A percentile compares a stretch with the other conserved stretches of the same genome.
Conservation (phyloP, 2,797 vertebrate genomes). For the Paramormyrops hopkinsi region DNA sequence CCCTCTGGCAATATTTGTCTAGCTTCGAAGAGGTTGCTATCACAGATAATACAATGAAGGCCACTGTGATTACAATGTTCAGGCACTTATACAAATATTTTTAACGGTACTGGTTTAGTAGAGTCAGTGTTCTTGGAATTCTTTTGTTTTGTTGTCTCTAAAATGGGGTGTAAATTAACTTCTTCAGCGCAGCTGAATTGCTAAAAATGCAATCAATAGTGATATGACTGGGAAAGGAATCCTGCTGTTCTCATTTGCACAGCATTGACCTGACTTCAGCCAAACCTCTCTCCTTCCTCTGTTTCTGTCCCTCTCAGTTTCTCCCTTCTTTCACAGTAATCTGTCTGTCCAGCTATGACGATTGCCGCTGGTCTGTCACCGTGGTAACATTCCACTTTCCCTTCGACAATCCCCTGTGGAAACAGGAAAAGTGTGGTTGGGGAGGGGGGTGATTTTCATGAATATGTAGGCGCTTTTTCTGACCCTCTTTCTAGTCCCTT, state of each 20-base stretch:
- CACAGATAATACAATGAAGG: neutral
- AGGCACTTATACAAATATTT: neutral
- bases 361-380: slow-evolving; percentile 52
- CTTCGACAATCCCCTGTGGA: slow-evolving; percentile 26
- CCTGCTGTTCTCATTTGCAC: slow-evolving; percentile 34
- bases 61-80: slow-evolving; percentile 3
- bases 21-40: neutral
- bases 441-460: slow-evolving; percentile 36
- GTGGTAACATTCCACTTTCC: slow-evolving; percentile 42
- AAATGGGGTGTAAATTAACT: neutral
- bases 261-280: slow-evolving; percentile 40
- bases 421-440: slow-evolving; percentile 20
- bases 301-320: neutral
- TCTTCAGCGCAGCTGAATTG: neutral
- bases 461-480: slow-evolving; percentile 34
- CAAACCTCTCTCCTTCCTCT: neutral
- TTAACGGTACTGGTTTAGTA: neutral
- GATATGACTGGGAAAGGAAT: slow-evolving; percentile 20
- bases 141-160: neutral
- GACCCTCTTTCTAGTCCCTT: neutral
- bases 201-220: slow-evolving; percentile 51
- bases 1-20: neutral
- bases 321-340: slow-evolving; percentile 22
- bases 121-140: neutral
- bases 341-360: slow-evolving; percentile 46